A percentile compares a stretch with the other conserved stretches of the same genome.
Evolutionary conservation across 1,140 invertebrate genomes (phyloP).

Genomic region (Heliconius congener): DNA sequence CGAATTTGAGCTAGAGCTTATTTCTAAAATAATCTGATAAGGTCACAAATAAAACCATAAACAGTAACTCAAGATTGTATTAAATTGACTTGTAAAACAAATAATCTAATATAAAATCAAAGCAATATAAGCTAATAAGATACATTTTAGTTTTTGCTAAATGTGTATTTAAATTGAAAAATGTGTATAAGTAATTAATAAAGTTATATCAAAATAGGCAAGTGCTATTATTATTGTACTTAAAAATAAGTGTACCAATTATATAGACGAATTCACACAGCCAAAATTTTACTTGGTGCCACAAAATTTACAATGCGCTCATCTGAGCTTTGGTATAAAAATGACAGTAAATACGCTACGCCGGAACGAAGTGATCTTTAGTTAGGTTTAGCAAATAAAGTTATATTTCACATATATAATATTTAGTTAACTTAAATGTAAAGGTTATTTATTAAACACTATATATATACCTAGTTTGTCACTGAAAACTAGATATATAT

Average conservation of each 20-base stretch:
- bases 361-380: not conserved
- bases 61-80: constrained; percentile 6
- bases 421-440: too few species aligned
- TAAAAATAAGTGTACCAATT: constrained; percentile 1
- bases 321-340: not conserved
- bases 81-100: constrained; percentile 6
- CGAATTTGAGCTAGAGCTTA: not conserved
- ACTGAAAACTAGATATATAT: too few species aligned
- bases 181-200: constrained; percentile 14
- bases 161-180: constrained; percentile 9
- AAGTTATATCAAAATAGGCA: constrained; percentile 11
- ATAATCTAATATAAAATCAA: not conserved
- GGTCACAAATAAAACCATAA: not conserved
- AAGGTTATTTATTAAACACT: too few species aligned
- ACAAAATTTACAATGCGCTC: not conserved
- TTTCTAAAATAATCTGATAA: not conserved
- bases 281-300: not conserved
- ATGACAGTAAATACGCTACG: not conserved
- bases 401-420: too few species aligned
- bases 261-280: constrained; percentile 1
- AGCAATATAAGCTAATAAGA: constrained; percentile 9
- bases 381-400: too few species aligned
- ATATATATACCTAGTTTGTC: too few species aligned
- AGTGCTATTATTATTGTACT: constrained; percentile 8
- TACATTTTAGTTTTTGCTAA: not conserved